phyloP scores from a whole-genome alignment of 1,140 invertebrate genomes.

The Temnothorax curvispinosus region DNA sequence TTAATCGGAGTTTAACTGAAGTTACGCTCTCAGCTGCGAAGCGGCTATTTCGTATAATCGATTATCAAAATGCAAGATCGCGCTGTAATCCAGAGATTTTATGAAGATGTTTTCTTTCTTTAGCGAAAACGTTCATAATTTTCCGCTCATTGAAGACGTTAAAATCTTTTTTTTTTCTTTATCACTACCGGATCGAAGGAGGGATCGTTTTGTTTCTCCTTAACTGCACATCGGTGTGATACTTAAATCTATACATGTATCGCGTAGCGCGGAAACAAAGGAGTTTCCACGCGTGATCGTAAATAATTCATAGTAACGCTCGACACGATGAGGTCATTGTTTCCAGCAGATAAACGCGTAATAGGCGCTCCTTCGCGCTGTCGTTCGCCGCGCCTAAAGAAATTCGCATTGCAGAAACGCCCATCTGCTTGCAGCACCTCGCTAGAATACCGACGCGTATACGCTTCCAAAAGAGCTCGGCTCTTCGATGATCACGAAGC shows the following conservation, averaged over 20 bases:
- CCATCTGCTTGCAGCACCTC: background rate
- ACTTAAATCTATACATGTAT: background rate
- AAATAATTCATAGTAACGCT: slow-evolving; percentile 46
- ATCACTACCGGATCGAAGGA: background rate
- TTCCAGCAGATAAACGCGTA: slow-evolving; percentile 50
- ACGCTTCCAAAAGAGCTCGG: background rate
- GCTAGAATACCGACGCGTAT: background rate
- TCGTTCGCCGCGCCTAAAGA: slow-evolving; percentile 15
- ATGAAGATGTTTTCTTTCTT: background rate
- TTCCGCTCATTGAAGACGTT: background rate
- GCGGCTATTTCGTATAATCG: background rate
- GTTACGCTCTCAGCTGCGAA: too few species aligned
- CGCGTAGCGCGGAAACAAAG: slow-evolving; percentile 7
- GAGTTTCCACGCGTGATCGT: slow-evolving; percentile 30
- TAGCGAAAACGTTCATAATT: background rate
- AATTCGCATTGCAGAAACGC: slow-evolving; percentile 18
- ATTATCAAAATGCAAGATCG: background rate
- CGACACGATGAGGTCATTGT: slow-evolving; percentile 50
- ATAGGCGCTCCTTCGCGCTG: slow-evolving; percentile 30
- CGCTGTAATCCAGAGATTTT: background rate
- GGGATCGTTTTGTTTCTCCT: background rate
- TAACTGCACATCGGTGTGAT: background rate
- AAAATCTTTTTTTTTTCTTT: background rate
- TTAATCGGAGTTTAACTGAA: background rate
- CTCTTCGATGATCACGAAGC: background rate